Conservation (phyloP, 2,888 invertebrate species). For the Branchinecta sandiegonensis region DNA sequence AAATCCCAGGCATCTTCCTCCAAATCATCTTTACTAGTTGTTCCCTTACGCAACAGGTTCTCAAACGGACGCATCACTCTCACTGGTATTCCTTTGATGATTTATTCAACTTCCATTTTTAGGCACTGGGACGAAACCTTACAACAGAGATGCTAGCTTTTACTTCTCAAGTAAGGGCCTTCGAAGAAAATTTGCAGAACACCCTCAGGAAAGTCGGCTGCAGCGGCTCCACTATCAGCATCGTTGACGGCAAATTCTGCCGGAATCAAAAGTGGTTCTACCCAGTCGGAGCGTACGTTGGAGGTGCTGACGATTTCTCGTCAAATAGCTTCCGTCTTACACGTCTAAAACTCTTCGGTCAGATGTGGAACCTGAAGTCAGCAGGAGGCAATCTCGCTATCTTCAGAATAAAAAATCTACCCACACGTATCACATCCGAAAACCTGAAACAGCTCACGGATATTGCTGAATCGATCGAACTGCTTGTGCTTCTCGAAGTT, state of each 20-base stretch:
- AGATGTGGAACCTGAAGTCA: conserved; percentile 7
- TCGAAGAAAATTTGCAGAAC: neutral
- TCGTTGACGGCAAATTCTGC: conserved; percentile 13
- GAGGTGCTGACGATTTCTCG: neutral
- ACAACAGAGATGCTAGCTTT: neutral
- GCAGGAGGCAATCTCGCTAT: neutral
- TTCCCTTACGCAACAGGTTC: too few species aligned
- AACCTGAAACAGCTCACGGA: neutral
- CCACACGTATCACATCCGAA: neutral
- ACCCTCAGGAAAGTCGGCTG: conserved; percentile 1
- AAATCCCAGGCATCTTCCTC: too few species aligned
- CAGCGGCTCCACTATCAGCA: neutral
- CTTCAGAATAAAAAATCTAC: neutral
- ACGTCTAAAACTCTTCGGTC: neutral
- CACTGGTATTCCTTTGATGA: too few species aligned
- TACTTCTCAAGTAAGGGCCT: neutral
- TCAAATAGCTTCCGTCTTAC: neutral
- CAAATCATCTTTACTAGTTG: too few species aligned
- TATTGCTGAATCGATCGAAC: neutral
- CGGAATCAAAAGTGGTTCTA: neutral
- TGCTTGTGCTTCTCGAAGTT: neutral
- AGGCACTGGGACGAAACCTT: neutral
- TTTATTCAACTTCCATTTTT: neutral
- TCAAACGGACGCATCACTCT: too few species aligned
- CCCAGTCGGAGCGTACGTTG: neutral